Evolutionary conservation across 2,888 invertebrate species (phyloP), one percentile per base, ranked within the genome.

Genomic region (Oxystoma pomonae): DNA sequence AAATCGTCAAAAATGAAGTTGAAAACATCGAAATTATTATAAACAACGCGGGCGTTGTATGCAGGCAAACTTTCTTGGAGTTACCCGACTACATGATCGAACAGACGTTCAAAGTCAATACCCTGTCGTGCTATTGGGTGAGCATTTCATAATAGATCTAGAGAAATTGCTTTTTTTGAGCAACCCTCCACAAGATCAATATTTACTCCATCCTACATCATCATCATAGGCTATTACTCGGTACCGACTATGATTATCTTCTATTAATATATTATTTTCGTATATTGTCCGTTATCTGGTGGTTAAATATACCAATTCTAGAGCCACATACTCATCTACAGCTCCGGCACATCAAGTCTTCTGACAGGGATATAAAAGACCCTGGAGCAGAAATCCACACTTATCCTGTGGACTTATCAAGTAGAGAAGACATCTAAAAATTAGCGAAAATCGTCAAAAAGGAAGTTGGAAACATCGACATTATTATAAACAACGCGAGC

Each of bases 1-100:
- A 89, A 67, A 84, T 83, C 69, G 88, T 94, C 0, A 88, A 89
- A 74, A 83, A 83, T 68, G 93, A 96, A 78, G 79, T 85, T 16
- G 87, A 86, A 2, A 82, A 83, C 71, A 88, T 92, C 5, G 90
- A 92, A 72, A 86, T 97, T 65, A 78, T 97, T 9, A 86, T 97
- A 62, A 97, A 97, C 81, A 97, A 97, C 77, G 97, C 97, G 0
- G 97, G 95, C 3, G 90, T 96, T 21, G 96, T 96, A 0, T 91
- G 89, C 68, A 96, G 96, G 3, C 89, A 90, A 71, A 90, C 90
- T 0, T 83, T 97, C 18, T 82, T 95, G 78, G 91, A 96, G 57
- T 85, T 92, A 50, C 89, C 90, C 0, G 96, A 96, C 78, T 82
- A 86, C 5, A 89, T 92, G 73, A 94, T 97, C 66, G 91, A 93